These are phyloP conservation scores for Dasypus novemcinctus DNA, from an alignment of 2,113 vertebrate genomes.

Conservation along the genomic window DNA sequence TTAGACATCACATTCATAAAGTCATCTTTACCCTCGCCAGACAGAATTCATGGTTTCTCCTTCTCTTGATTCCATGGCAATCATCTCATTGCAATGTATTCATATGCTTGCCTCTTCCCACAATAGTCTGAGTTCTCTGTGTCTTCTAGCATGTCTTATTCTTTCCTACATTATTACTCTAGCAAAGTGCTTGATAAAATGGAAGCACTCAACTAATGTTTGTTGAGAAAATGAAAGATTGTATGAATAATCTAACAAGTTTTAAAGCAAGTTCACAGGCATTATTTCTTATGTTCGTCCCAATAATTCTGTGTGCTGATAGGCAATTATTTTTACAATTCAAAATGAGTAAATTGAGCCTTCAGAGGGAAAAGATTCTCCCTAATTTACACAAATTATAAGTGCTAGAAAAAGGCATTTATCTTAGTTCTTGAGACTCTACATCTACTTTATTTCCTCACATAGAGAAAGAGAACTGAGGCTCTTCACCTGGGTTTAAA, in stretches of 20 bases:
- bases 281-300: not conserved
- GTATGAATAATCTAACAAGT: not conserved
- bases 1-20: not conserved
- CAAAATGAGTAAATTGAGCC: not conserved
- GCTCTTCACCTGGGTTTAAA: not conserved
- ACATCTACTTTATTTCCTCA: not conserved
- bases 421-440: not conserved
- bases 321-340: not conserved
- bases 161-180: not conserved
- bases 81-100: not conserved
- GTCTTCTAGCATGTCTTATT: not conserved
- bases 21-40: not conserved
- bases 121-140: not conserved
- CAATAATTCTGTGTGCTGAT: not conserved
- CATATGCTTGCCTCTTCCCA: not conserved
- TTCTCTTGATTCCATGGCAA: not conserved
- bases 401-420: not conserved
- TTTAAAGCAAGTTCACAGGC: not conserved
- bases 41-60: not conserved
- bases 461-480: not conserved
- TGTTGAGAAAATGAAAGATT: not conserved
- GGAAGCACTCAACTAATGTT: not conserved
- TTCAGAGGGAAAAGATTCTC: not conserved
- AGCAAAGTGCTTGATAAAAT: not conserved
- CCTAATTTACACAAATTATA: not conserved